A percentile compares a stretch with the other conserved stretches of the same genome.
Evolutionary conservation across 2,888 invertebrate genomes (phyloP).

Genomic region (Lasioglossum marginatum): DNA sequence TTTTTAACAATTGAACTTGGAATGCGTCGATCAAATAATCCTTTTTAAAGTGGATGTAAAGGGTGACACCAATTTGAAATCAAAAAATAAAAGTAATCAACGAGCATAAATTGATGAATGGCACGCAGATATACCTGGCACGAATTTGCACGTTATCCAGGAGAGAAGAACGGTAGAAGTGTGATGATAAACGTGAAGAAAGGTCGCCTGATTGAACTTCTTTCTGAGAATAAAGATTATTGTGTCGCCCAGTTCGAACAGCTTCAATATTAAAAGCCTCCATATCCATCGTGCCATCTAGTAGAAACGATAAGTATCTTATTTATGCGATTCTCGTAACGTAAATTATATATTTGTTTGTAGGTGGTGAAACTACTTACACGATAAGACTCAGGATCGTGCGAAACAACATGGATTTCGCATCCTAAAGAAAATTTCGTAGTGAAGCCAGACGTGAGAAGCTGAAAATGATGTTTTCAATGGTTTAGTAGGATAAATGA

Average conservation of each 20-base stretch:
- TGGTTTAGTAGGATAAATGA: not conserved
- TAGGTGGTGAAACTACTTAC: conserved; percentile 82
- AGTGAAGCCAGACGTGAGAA: conserved; percentile 88
- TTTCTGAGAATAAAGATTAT: conserved; percentile 90
- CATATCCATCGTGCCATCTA: conserved; percentile 86
- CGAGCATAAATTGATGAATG: not conserved
- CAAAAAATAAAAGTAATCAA: not conserved
- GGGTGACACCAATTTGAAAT: not conserved
- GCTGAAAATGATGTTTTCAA: conserved; percentile 82
- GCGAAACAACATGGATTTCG: conserved; percentile 90
- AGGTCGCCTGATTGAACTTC: conserved; percentile 89
- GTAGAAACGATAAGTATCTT: conserved; percentile 27
- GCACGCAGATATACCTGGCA: conserved; percentile 86
- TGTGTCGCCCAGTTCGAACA: conserved; percentile 89
- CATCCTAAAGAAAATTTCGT: conserved; percentile 88
- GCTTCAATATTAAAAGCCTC: conserved; percentile 88
- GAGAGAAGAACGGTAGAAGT: conserved; percentile 86
- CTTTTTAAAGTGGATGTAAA: not conserved
- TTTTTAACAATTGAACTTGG: not conserved
- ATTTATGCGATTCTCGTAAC: not conserved
- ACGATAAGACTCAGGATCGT: conserved; percentile 87
- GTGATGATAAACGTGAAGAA: conserved; percentile 91
- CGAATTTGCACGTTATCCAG: conserved; percentile 88
- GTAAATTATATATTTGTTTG: not conserved
- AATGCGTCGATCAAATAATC: not conserved